phyloP scores from a whole-genome alignment of 1,140 invertebrate species.

The Riptortus pedestris region DNA sequence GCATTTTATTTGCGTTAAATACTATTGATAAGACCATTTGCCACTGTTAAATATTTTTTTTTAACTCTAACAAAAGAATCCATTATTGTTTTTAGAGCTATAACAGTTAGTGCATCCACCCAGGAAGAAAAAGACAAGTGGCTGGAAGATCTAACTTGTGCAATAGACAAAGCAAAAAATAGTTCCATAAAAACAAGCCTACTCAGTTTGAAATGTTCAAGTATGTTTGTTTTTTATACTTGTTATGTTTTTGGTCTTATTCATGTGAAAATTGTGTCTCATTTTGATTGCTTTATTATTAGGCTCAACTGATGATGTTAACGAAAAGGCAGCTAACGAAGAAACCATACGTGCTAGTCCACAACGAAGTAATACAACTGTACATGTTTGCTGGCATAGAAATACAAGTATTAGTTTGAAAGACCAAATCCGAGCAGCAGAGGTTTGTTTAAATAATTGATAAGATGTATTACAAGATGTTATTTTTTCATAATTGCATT shows the following conservation, averaged over 20 bases:
- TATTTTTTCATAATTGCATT: no score
- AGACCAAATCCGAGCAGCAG: constrained; percentile 70
- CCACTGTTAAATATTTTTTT: no score
- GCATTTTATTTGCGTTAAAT: no score
- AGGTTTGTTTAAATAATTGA: constrained; percentile 51
- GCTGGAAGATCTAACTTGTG: constrained; percentile 67
- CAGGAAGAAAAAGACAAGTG: constrained; percentile 78
- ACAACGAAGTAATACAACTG: constrained; percentile 78
- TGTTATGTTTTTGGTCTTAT: not conserved
- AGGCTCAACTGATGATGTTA: constrained; percentile 64
- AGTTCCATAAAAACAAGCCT: constrained; percentile 49
- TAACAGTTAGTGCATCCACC: constrained; percentile 66
- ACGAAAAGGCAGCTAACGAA: constrained; percentile 47
- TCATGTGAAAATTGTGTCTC: no score
- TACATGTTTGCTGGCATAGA: constrained; percentile 95
- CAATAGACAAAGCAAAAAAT: constrained; percentile 52
- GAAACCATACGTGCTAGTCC: constrained; percentile 42
- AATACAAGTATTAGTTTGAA: constrained; percentile 74
- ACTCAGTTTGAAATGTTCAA: constrained; percentile 65
- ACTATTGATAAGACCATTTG: no score
- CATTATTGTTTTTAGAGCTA: constrained; percentile 45
- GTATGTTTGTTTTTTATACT: constrained; percentile 42
- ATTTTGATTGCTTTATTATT: constrained; percentile 25
- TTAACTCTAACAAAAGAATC: no score
- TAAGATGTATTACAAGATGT: no score